A percentile compares a stretch with the other conserved stretches of the same genome.
These are phyloP conservation scores for Hypsopygia costalis DNA, from an alignment of 2,888 invertebrate species.

Conservation along the genomic window DNA sequence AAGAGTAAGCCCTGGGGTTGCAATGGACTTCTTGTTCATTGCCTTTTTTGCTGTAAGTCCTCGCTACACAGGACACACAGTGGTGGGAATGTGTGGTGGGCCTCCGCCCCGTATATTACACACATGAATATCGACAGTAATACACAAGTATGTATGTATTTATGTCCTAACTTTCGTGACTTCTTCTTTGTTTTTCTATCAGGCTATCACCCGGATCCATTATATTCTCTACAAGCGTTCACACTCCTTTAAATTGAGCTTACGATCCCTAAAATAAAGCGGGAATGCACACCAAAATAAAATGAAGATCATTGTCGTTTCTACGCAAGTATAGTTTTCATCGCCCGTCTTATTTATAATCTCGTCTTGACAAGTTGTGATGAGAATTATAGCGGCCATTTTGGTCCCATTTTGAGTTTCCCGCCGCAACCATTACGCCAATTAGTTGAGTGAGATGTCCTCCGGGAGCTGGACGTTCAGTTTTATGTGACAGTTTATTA, in stretches of 20 bases:
- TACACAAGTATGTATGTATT: too few species aligned
- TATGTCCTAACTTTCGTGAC: too few species aligned
- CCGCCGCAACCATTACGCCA: conserved; percentile 61
- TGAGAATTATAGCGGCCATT: conserved; percentile 69
- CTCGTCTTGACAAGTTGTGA: conserved; percentile 56
- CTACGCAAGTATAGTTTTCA: conserved; percentile 70
- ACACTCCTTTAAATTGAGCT: conserved; percentile 15
- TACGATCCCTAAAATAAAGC: conserved; percentile 15
- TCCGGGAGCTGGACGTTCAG: conserved; percentile 53
- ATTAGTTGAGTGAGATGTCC: conserved; percentile 80
- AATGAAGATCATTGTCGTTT: conserved; percentile 66
- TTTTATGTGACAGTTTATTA: conserved; percentile 56
- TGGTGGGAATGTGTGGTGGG: too few species aligned
- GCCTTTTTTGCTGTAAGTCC: too few species aligned
- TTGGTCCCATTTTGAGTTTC: conserved; percentile 61
- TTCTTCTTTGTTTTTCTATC: too few species aligned
- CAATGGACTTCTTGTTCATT: too few species aligned
- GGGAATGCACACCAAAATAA: conserved; percentile 48
- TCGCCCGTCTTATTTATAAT: conserved; percentile 73
- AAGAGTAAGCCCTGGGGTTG: too few species aligned
- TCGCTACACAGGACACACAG: too few species aligned
- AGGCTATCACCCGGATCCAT: too few species aligned
- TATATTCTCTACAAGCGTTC: background rate
- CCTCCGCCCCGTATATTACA: too few species aligned
- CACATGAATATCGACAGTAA: too few species aligned